These are phyloP conservation scores for Marisa cornuarietis DNA, from an alignment of 1,140 invertebrate genomes.

Conservation along the genomic window DNA sequence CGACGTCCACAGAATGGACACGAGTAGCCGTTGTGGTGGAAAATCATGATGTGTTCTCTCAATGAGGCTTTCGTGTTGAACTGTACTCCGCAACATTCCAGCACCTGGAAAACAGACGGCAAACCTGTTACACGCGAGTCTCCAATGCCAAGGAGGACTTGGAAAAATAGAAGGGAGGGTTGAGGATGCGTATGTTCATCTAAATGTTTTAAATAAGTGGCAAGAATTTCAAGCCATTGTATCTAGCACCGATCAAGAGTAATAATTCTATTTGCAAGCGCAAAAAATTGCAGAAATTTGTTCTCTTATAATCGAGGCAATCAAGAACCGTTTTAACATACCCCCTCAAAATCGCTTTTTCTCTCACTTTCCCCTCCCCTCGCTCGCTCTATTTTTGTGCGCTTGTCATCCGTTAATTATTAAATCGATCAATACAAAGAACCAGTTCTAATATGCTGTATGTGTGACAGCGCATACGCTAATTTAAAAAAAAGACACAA, in stretches of 20 bases:
- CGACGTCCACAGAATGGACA: conserved; percentile 65
- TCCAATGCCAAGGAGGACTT: not conserved
- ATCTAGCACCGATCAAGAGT: too few species aligned
- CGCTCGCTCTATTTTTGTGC: too few species aligned
- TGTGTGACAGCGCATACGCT: too few species aligned
- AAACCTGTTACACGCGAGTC: not conserved
- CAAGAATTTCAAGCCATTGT: too few species aligned
- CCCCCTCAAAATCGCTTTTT: too few species aligned
- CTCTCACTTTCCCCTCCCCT: too few species aligned
- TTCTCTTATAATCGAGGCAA: too few species aligned
- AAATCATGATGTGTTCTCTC: conserved; percentile 64
- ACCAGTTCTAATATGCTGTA: too few species aligned
- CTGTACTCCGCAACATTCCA: conserved; percentile 66
- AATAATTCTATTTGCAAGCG: too few species aligned
- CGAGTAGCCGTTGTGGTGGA: conserved; percentile 66
- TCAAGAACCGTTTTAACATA: too few species aligned
- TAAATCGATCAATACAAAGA: not conserved
- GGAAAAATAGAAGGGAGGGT: not conserved
- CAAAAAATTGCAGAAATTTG: too few species aligned
- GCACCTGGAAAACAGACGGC: conserved; percentile 10
- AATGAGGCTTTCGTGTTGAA: conserved; percentile 67
- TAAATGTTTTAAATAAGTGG: not conserved
- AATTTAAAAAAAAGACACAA: too few species aligned
- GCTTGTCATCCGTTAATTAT: not conserved
- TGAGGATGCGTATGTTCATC: not conserved